These are phyloP conservation scores for Pocota personata DNA, from an alignment of 2,888 invertebrate species.

Conservation along the genomic window DNA sequence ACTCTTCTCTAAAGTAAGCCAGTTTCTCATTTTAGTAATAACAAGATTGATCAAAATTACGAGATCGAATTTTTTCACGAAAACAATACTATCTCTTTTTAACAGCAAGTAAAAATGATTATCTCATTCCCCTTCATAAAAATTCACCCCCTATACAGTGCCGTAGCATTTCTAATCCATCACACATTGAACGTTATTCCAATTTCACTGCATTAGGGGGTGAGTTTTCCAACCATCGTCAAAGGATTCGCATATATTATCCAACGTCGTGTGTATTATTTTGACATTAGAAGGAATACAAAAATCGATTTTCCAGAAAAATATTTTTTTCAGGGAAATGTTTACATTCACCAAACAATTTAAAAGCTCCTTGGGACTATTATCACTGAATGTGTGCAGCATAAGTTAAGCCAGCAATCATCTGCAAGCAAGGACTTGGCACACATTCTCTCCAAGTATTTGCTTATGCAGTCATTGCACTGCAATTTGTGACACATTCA, in stretches of 20 bases:
- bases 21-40: too few relatives aligned
- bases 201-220: neutral
- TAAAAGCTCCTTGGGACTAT: neutral
- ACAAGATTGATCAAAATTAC: too few relatives aligned
- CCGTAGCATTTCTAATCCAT: neutral
- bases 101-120: too few relatives aligned
- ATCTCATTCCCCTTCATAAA: too few relatives aligned
- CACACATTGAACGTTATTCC: neutral
- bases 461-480: conserved; percentile 65
- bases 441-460: conserved; percentile 44
- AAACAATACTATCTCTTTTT: too few relatives aligned
- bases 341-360: conserved; percentile 24
- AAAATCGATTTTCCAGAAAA: conserved; percentile 27
- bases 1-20: too few relatives aligned
- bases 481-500: conserved; percentile 43
- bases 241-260: neutral
- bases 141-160: too few relatives aligned
- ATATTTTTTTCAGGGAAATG: neutral
- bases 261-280: neutral
- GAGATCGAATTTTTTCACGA: too few relatives aligned
- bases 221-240: neutral
- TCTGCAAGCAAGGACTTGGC: conserved; percentile 64
- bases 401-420: conserved; percentile 23
- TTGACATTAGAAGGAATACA: neutral
- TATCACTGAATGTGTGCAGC: neutral